A percentile compares a stretch with the other conserved stretches of the same genome.
Conservation (phyloP, 2,888 invertebrate genomes). For the Drosophila vallismaia region DNA sequence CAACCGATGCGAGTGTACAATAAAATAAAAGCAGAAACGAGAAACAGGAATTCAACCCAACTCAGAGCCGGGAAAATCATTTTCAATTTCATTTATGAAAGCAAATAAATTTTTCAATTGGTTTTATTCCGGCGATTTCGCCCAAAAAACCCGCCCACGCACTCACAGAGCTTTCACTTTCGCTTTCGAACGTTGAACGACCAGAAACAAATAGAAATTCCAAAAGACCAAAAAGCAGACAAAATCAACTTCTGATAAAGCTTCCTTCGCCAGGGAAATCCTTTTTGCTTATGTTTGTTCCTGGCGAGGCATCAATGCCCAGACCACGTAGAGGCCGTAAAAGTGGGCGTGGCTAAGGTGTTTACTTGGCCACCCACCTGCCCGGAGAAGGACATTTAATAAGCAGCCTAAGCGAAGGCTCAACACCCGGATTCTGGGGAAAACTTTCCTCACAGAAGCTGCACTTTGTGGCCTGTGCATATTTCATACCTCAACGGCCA, state of each 20-base stretch:
- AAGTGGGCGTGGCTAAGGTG: conserved; percentile 43
- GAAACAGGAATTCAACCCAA: conserved; percentile 12
- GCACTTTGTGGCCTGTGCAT: conserved; percentile 58
- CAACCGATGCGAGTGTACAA: conserved; percentile 17
- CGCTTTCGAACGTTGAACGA: conserved; percentile 40
- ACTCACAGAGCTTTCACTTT: conserved; percentile 42
- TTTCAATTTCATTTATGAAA: conserved; percentile 65
- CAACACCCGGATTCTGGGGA: conserved; percentile 13
- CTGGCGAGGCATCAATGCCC: conserved; percentile 40
- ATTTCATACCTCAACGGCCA: conserved; percentile 46
- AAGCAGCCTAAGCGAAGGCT: conserved; percentile 42
- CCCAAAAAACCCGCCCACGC: conserved; percentile 12
- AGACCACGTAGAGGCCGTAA: conserved; percentile 38
- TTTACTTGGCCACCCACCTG: conserved; percentile 26
- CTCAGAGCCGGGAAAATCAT: conserved; percentile 40
- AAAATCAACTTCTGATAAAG: conserved; percentile 44
- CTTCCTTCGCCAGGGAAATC: conserved; percentile 35
- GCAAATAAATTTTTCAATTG: conserved; percentile 68
- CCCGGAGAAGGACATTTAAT: conserved; percentile 36
- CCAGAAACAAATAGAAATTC: conserved; percentile 58
- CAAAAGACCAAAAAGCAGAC: conserved; percentile 40
- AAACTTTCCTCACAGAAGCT: conserved; percentile 47
- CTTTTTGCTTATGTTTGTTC: conserved; percentile 26
- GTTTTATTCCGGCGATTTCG: conserved; percentile 45
- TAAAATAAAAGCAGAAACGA: conserved; percentile 15